phyloP scores from a whole-genome alignment of 1,140 invertebrate species.

The Drosophila pachea region DNA sequence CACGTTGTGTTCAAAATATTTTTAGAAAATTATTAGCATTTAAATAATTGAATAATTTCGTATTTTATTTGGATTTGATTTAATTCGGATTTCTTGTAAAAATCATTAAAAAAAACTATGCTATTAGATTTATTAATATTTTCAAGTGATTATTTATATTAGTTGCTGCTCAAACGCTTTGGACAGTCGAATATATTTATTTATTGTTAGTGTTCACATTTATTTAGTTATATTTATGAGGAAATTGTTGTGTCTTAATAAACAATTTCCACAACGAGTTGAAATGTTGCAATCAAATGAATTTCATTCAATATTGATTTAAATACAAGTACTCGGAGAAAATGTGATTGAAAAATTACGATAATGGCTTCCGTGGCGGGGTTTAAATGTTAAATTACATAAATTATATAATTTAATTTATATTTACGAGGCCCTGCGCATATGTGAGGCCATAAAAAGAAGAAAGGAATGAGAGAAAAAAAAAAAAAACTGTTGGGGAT shows the following conservation, averaged over 20 bases:
- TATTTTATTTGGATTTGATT: no score
- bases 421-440: slow-evolving; percentile 55
- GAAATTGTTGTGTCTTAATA: not conserved
- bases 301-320: slow-evolving; percentile 48
- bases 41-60: no score
- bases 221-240: not conserved
- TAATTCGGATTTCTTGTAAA: no score
- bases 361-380: slow-evolving; percentile 65
- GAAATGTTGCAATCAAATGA: slow-evolving; percentile 50
- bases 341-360: slow-evolving; percentile 56
- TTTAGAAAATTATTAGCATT: no score
- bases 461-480: no score
- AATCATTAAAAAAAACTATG: no score
- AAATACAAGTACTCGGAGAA: slow-evolving; percentile 50
- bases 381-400: slow-evolving; percentile 68
- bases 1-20: no score
- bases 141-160: no score
- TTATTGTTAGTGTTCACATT: no score
- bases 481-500: slow-evolving; percentile 46
- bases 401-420: slow-evolving; percentile 75
- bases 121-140: no score
- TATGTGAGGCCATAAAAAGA: slow-evolving; percentile 48
- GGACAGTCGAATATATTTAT: no score
- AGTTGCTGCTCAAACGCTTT: no score
- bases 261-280: slow-evolving; percentile 41